These are phyloP conservation scores for Drosophila sp. DNA, from an alignment of 1,140 invertebrate genomes.

Conservation along the genomic window DNA sequence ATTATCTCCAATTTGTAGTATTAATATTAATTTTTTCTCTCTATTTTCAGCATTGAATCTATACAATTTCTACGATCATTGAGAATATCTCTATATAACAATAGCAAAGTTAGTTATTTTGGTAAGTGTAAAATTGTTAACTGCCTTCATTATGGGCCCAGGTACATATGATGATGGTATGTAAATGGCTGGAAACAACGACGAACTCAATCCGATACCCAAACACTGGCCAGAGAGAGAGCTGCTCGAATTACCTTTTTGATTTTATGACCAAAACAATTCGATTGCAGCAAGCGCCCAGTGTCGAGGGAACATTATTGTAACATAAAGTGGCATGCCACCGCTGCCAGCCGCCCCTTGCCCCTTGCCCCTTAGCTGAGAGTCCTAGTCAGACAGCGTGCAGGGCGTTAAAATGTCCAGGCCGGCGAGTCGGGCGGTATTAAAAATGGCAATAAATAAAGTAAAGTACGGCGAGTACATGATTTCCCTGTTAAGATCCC, in stretches of 20 bases:
- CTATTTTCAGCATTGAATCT: neutral
- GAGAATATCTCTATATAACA: neutral
- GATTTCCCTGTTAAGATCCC: slow-evolving; percentile 82
- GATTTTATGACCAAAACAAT: slow-evolving; percentile 82
- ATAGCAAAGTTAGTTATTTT: neutral
- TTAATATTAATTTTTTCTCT: neutral
- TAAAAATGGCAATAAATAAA: slow-evolving; percentile 83
- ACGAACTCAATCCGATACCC: neutral
- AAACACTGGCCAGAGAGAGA: slow-evolving; percentile 8
- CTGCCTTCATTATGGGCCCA: neutral
- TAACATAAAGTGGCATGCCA: slow-evolving; percentile 74
- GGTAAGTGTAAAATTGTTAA: slow-evolving; percentile 7
- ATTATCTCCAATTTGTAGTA: neutral
- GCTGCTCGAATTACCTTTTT: slow-evolving; percentile 72
- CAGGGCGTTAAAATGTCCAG: slow-evolving; percentile 76
- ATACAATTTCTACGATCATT: neutral
- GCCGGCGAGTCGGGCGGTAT: slow-evolving; percentile 69
- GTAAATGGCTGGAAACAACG: neutral
- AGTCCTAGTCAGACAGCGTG: slow-evolving; percentile 36
- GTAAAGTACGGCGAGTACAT: slow-evolving; percentile 82
- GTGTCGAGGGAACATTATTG: slow-evolving; percentile 78
- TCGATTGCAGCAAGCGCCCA: slow-evolving; percentile 66
- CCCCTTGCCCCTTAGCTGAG: slow-evolving; percentile 3
- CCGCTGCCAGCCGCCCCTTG: slow-evolving; percentile 4
- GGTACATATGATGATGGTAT: neutral